Evolutionary conservation across 2,888 invertebrate genomes (phyloP).

Genomic region (Holacanthella duospinosa): DNA sequence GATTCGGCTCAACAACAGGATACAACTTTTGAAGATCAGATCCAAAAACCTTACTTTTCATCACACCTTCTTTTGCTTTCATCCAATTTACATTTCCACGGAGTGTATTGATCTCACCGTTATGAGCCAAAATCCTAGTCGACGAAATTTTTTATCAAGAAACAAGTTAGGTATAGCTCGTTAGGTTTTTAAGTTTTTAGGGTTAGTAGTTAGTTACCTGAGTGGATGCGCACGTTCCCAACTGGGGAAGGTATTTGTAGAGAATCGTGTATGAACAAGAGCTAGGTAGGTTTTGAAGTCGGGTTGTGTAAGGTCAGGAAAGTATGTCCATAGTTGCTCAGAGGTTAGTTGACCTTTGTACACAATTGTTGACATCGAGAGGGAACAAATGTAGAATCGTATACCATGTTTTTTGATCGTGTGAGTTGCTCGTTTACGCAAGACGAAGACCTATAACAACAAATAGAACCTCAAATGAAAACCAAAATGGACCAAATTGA

Average conservation of each 20-base stretch:
- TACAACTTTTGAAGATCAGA: constrained; percentile 76
- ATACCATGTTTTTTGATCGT: constrained; percentile 71
- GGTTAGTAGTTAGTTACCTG: constrained; percentile 50
- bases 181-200: neutral
- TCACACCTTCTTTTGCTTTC: constrained; percentile 96
- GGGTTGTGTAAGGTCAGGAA: constrained; percentile 50
- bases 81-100: constrained; percentile 96
- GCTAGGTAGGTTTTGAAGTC: constrained; percentile 86
- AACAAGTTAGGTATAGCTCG: neutral
- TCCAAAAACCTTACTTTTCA: constrained; percentile 76
- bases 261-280: constrained; percentile 94
- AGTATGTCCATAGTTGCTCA: constrained; percentile 77
- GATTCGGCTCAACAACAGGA: constrained; percentile 93
- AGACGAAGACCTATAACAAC: constrained; percentile 66
- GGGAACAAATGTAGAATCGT: constrained; percentile 91
- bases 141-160: neutral
- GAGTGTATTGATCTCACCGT: constrained; percentile 98
- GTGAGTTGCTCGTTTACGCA: constrained; percentile 88
- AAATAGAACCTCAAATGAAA: too few species aligned
- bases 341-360: constrained; percentile 97
- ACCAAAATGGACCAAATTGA: neutral
- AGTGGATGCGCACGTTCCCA: constrained; percentile 99
- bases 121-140: constrained; percentile 76
- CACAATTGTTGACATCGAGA: constrained; percentile 79
- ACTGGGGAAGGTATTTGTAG: constrained; percentile 98